Base-by-base conservation (phyloP, 1,140 invertebrate genomes). In the Drosophila kurseongensis region DNA sequence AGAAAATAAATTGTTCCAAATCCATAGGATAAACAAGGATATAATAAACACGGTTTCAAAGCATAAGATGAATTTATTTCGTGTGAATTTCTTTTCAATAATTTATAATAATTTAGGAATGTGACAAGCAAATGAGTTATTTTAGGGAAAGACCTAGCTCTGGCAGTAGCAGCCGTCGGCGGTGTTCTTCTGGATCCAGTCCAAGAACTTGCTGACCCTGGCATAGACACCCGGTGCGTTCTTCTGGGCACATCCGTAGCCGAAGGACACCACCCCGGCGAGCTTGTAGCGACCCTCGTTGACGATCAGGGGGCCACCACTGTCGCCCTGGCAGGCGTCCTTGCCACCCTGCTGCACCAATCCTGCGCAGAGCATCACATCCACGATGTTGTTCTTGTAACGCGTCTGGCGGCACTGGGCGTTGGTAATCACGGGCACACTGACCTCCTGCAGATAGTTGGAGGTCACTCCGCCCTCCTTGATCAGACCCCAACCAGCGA, bases 311-410 rank as follows among this genome's bases (percentile, higher is more conserved):
- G 90, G 90, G n/a, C 90, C 90, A 18, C 90, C 90, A 54, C 79
- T 91, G 50, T 92, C 88, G 5, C 88, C 96, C 94, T 98, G 97
- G 91, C 97, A 98, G 45, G 97, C 97, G 85, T 98, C 97, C 67
- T 97, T 97, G 7, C 97, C 97, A 5, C 97, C 97, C 75, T 97
- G 95, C 82, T 97, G 95, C 6, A 96, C 95, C 80, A 97, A 96
- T 0, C 97, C 97, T 45, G 97, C 97, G 91, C 97, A 98, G 13
- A 98, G 93, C 93, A 98, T 98, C 61, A 96, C 97, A 13, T 96
- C 95, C 3, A 96, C 97, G 69, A 98, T 98, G 35, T 96, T 96
- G 83, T 98, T 97, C 92, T 97, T 97, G 92, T 98, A 98, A 12
- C 97, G 96, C 23, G 95, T 94, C 90, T 97, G 95, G 8, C 74